Percentiles rank a stretch among this genome's conserved stretches.
Evolutionary conservation across 2,113 vertebrate species (phyloP).

Genomic region (Cranoglanis bouderius): DNA sequence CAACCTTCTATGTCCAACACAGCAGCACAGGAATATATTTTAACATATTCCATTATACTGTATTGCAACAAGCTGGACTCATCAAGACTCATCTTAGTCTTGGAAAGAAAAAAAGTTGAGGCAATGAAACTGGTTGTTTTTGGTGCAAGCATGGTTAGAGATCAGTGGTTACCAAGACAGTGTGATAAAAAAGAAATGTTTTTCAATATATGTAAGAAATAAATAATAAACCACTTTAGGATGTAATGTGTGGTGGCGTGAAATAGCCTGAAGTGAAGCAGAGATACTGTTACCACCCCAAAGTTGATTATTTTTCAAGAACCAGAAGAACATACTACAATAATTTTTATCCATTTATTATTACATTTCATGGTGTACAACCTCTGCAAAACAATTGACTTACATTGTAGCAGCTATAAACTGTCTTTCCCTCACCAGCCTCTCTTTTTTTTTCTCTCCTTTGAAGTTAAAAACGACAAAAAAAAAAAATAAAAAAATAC

Average conservation of each 20-base stretch:
- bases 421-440: background rate
- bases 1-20: background rate
- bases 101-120: background rate
- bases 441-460: no score
- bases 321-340: background rate
- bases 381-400: background rate
- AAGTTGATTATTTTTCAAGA: background rate
- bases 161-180: background rate
- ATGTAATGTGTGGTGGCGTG: background rate
- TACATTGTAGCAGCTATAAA: background rate
- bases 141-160: background rate
- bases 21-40: background rate
- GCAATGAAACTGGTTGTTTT: background rate
- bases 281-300: background rate
- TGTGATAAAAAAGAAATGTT: no score
- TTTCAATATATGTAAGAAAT: no score
- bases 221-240: background rate
- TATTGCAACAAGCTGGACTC: background rate
- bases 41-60: background rate
- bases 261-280: background rate
- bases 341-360: background rate
- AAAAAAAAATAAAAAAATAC: no score
- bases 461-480: no score
- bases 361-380: background rate
- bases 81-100: background rate